A percentile compares a stretch with the other conserved stretches of the same genome.
These are phyloP conservation scores for Sebastiscus tertius DNA, from an alignment of 2,797 vertebrate species.

Conservation along the genomic window DNA sequence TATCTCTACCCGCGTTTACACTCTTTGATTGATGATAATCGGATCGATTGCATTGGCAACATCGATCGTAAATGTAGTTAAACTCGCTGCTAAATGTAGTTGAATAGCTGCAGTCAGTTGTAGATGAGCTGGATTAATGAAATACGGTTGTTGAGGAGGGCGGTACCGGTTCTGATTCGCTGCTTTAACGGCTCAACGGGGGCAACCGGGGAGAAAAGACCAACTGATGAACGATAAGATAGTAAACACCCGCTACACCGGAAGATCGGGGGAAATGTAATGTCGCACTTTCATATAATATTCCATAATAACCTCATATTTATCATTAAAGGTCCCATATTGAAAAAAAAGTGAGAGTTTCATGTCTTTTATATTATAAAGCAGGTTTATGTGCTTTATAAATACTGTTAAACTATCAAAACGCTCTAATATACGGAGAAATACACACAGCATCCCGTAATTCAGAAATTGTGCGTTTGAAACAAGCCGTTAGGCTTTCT, in stretches of 20 bases:
- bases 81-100: background rate
- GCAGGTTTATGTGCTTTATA: no score
- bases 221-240: slow-evolving; percentile 26
- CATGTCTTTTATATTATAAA: no score
- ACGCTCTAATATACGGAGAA: no score
- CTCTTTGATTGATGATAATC: background rate
- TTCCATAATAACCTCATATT: no score
- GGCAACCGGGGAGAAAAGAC: background rate
- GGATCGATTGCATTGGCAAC: background rate
- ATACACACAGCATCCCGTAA: no score
- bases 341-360: no score
- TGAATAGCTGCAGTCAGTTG: background rate
- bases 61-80: background rate
- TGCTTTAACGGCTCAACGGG: slow-evolving; percentile 19
- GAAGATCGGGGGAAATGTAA: background rate
- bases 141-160: background rate
- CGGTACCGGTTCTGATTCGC: slow-evolving; percentile 48
- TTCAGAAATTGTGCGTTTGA: no score
- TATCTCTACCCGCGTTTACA: background rate
- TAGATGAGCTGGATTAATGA: background rate
- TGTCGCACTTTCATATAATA: background rate
- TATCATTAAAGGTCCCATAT: no score
- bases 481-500: no score
- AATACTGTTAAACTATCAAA: no score
- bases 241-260: background rate